A percentile compares a stretch with the other conserved stretches of the same genome.
These are phyloP conservation scores for Erethizon dorsatum DNA, from an alignment of 2,797 vertebrate genomes.

Conservation along the genomic window DNA sequence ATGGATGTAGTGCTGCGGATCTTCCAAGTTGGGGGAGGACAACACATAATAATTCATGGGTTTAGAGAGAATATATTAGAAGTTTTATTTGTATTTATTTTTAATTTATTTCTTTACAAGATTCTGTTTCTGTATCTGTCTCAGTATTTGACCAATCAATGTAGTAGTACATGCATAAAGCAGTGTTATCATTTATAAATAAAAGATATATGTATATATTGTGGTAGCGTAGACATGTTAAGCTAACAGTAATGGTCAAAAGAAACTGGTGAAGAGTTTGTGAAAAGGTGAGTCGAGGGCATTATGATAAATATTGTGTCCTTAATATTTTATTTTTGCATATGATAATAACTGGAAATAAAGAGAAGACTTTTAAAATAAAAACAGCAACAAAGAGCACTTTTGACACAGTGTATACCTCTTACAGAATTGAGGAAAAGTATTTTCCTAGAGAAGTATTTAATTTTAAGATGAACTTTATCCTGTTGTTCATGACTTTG, in stretches of 20 bases:
- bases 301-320: not conserved
- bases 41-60: not conserved
- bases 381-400: not conserved
- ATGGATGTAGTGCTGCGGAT: not conserved
- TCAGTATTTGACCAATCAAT: constrained; percentile 1
- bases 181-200: not conserved
- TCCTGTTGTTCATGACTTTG: constrained; percentile 21
- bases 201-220: not conserved
- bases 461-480: constrained; percentile 54
- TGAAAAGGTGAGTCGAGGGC: not conserved
- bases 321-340: constrained; percentile 31
- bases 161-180: not conserved
- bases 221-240: not conserved
- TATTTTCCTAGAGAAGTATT: not conserved
- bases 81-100: constrained; percentile 38
- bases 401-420: constrained; percentile 26
- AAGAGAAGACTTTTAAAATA: constrained; percentile 2
- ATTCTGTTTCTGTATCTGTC: constrained; percentile 22
- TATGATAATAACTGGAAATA: not conserved
- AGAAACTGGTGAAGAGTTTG: constrained; percentile 51
- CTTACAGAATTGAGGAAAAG: not conserved
- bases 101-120: constrained; percentile 53
- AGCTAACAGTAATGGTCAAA: not conserved
- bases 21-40: not conserved
- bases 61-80: constrained; percentile 42